These are phyloP conservation scores for Styela clava DNA, from an alignment of 23 tunicate genomes.

Conservation along the genomic window DNA sequence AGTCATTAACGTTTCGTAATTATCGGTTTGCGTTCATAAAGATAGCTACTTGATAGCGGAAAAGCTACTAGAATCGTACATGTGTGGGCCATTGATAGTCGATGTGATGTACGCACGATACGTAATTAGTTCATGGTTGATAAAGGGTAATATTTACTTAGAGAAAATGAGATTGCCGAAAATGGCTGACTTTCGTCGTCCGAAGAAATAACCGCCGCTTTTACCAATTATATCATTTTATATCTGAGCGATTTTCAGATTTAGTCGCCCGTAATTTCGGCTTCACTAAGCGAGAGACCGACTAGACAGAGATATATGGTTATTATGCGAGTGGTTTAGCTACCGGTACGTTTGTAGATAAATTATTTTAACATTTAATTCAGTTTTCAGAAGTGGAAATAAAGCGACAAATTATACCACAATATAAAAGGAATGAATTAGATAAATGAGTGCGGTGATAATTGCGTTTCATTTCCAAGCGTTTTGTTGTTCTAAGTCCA, in stretches of 20 bases:
- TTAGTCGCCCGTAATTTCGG: neutral
- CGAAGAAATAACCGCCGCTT: neutral
- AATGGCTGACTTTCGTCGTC: neutral
- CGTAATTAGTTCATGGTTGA: too few relatives aligned
- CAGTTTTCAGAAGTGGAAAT: neutral
- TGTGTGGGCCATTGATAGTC: too few relatives aligned
- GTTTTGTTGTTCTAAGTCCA: too few relatives aligned
- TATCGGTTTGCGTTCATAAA: neutral
- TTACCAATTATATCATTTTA: neutral
- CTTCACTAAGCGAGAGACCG: neutral
- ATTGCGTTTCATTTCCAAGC: neutral
- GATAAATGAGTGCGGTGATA: neutral
- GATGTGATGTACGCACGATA: too few relatives aligned
- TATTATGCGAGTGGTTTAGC: neutral
- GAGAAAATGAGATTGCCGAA: neutral
- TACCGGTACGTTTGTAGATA: too few relatives aligned
- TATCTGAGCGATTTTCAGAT: neutral
- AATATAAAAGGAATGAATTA: neutral
- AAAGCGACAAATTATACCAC: neutral
- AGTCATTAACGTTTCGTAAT: neutral
- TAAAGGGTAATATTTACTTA: too few relatives aligned
- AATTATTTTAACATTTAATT: neutral
- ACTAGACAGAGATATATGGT: neutral
- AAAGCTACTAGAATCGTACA: too few relatives aligned
- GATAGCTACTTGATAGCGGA: neutral